Evolutionary conservation across 1,140 invertebrate genomes (phyloP).

Genomic region (Eciton burchellii): DNA sequence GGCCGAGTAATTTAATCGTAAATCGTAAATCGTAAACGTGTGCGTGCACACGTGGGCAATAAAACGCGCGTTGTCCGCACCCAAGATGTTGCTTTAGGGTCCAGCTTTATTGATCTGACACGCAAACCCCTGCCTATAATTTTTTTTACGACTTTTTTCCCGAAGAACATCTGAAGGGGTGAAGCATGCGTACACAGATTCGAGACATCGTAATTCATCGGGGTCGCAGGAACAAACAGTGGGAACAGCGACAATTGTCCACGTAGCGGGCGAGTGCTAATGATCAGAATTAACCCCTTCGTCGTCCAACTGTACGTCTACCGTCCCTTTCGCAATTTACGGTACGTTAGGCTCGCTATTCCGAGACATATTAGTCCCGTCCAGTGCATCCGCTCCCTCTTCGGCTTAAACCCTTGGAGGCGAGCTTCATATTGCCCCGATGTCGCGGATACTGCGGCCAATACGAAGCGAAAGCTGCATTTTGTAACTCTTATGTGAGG

Average conservation of each 20-base stretch:
- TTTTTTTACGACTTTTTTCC: slow-evolving; percentile 68
- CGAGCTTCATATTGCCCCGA: slow-evolving; percentile 14
- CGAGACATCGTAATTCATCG: slow-evolving; percentile 80
- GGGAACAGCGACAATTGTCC: slow-evolving; percentile 77
- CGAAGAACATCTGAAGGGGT: slow-evolving; percentile 67
- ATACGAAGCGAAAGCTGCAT: neutral
- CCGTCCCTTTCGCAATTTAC: slow-evolving; percentile 29
- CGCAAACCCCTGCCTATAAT: neutral
- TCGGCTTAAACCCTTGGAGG: slow-evolving; percentile 21
- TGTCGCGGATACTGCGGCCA: neutral
- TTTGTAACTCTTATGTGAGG: neutral
- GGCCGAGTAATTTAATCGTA: too few species aligned
- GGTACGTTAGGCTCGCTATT: slow-evolving; percentile 26
- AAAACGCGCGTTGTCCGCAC: too few species aligned
- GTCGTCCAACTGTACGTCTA: slow-evolving; percentile 54
- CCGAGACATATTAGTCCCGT: slow-evolving; percentile 31
- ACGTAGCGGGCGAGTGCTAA: slow-evolving; percentile 67
- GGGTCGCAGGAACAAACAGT: slow-evolving; percentile 72
- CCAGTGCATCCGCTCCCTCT: slow-evolving; percentile 6
- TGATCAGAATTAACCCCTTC: slow-evolving; percentile 76
- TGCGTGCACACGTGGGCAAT: too few species aligned
- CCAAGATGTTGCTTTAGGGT: neutral
- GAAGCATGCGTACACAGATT: slow-evolving; percentile 51
- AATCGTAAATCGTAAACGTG: too few species aligned
- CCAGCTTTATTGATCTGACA: neutral